Evolutionary conservation across 2,797 vertebrate species (phyloP), one percentile per base, ranked within the genome.

Genomic region (Aldrovandia affinis): DNA sequence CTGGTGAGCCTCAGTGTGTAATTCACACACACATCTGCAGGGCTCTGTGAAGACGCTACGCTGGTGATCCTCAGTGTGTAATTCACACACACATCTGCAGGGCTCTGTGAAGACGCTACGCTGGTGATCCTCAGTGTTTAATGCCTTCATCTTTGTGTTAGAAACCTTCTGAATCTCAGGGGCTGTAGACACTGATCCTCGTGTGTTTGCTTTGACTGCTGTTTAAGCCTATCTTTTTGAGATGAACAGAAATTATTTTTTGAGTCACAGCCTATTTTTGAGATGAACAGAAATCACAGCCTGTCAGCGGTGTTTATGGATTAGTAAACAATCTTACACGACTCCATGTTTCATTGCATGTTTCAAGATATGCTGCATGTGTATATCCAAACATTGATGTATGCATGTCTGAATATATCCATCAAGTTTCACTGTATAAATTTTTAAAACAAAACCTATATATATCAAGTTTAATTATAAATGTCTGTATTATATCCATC

Each of bases 201-300:
- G 65, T 70, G 42, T 57, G 10, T 55, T 83, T 81, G 86, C 83
- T 80, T 85, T 84, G 84, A 54, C 70, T 85, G 80, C 78, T 42
- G 57, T 44, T 73, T 47, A 70, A 47, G 70, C 22, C 82, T 57
- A 33, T 54, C 65, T 83, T 55, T 57, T 39, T 57, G 50, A 52
- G 77, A 83, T 77, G 82, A 50, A 65, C 68, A 75, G 50, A 77
- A 83, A 57, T 77, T 83, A 47, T 77, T 3, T 65, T 65, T 28
- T n/a, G 77, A 83, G 73, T 57, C 52, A 57, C 52, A 57, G 54
- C 47, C 54, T 39, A 22, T 55, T 50, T 47, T 83, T 7, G 2
- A 44, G 77, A 77, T 83, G 82, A n/a, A n/a, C n/a, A n/a, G n/a
- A n/a, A n/a, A n/a, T 47, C 82, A 77, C 15, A 36, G 54, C 75